phyloP scores from a whole-genome alignment of 2,797 vertebrate genomes.

The Chloroceryle amazona region DNA sequence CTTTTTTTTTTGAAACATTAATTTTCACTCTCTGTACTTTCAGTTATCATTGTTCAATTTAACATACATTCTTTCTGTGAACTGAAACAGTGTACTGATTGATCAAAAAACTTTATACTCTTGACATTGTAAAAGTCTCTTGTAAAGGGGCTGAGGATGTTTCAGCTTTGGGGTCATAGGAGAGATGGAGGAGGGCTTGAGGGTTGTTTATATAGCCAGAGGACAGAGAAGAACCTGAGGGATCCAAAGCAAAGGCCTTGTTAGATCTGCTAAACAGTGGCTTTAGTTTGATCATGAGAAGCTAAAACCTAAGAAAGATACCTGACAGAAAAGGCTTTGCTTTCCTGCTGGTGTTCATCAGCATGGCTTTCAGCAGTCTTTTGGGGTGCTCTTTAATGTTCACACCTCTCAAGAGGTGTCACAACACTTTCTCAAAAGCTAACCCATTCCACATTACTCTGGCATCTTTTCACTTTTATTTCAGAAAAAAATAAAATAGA shows the following conservation, averaged over 20 bases:
- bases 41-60: not conserved
- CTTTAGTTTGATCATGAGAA: not conserved
- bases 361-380: not conserved
- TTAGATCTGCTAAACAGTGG: not conserved
- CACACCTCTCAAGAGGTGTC: rapidly evolving
- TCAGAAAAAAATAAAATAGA: not conserved
- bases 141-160: not conserved
- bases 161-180: not conserved
- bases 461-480: not conserved
- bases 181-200: not conserved
- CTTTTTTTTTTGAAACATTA: constrained; percentile 2
- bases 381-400: not conserved
- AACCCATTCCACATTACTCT: not conserved
- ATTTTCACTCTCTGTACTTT: not conserved
- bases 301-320: not conserved
- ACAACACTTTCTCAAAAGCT: not conserved
- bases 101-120: not conserved
- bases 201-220: not conserved
- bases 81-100: not conserved
- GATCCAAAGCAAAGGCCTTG: not conserved
- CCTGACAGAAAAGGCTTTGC: not conserved
- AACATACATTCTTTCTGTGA: not conserved
- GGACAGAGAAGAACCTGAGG: not conserved
- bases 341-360: not conserved
- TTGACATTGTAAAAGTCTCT: not conserved